Conservation (phyloP, 2,888 invertebrate genomes). For the Icerya purchasi region DNA sequence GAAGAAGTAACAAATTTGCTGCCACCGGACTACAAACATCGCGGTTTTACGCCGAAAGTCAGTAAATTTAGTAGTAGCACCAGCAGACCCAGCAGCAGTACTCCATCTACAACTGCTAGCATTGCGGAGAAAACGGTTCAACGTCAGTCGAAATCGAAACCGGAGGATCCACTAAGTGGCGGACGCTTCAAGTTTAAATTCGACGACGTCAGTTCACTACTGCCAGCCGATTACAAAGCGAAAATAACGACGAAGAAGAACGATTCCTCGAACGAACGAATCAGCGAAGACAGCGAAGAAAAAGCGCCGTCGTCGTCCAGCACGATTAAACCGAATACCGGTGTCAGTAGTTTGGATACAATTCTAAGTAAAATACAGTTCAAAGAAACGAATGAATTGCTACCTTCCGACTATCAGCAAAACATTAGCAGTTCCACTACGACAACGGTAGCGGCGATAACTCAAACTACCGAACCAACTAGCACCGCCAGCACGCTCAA, state of each 20-base stretch:
- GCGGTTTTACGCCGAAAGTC: constrained; percentile 18
- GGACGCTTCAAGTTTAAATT: constrained; percentile 22
- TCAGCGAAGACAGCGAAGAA: not conserved
- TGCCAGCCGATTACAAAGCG: constrained; percentile 39
- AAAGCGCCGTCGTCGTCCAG: not conserved
- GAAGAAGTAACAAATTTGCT: constrained; percentile 28
- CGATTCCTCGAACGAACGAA: not conserved
- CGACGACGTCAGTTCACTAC: constrained; percentile 29
- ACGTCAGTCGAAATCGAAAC: constrained; percentile 15
- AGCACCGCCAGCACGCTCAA: constrained; percentile 14
- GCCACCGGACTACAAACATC: constrained; percentile 35
- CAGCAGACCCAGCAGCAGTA: constrained; percentile 9
- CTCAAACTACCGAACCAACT: constrained; percentile 8
- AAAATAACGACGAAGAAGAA: constrained; percentile 20
- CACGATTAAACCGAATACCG: not conserved
- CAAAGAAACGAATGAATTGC: constrained; percentile 24
- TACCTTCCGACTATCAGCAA: constrained; percentile 36
- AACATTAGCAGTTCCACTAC: constrained; percentile 9
- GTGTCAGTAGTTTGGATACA: constrained; percentile 17
- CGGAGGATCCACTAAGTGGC: constrained; percentile 16
- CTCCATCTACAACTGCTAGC: constrained; percentile 13
- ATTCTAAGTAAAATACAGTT: constrained; percentile 22
- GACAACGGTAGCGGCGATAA: constrained; percentile 4
- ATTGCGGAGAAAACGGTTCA: constrained; percentile 12
- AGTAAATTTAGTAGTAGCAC: constrained; percentile 19